Base-by-base conservation (phyloP, 35 echinoderm and acorn worm species). In the Apostichopus japonicus region DNA sequence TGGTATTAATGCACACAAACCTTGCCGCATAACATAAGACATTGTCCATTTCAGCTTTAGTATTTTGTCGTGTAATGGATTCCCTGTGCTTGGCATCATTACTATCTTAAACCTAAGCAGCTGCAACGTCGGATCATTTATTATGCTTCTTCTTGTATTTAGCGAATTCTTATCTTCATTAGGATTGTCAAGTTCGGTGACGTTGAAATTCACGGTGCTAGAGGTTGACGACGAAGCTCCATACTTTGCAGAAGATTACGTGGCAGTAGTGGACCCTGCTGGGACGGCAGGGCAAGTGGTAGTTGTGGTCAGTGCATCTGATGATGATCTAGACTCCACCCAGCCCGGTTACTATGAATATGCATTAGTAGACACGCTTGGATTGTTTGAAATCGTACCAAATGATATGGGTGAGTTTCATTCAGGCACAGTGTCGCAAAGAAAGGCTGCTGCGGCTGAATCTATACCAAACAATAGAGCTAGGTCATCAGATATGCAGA, bases 211-310 rank as follows among this genome's bases (percentile, higher is more conserved):
- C 56, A 33, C 44, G 57, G 86, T 89, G 52, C 61, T 72, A 25
- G 86, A 89, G 17, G 86, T 72, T 1, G 63, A 89, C 62, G 86
- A 89, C 44, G 62, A 89, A 53, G 67, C 7, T 13, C 86, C 86
- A 19, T 89, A 89, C 86, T 89, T 89, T 65, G 56, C 59, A 72
- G 59, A 72, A 17, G 63, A 89, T 3, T 72, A 67, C 51, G 4
- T 21, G 3, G 86, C 56, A 5, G 44, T n/a, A 0, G 23, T 75
- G 14, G 63, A 67, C 23, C 86, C 86, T 15, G 63, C 55, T 0
- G 14, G 16, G 0, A 1, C 1, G 6, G 33, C 5, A 23, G 63
- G 17, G 51, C 61, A 72, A 56, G 19, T 51, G 59, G 56, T 89
- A 0, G 51, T 24, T 51, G 61, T 27, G 63, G n/a, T 89, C 24